Evolutionary conservation across 2,888 invertebrate genomes (phyloP).

Genomic region (Dryobota labecula): DNA sequence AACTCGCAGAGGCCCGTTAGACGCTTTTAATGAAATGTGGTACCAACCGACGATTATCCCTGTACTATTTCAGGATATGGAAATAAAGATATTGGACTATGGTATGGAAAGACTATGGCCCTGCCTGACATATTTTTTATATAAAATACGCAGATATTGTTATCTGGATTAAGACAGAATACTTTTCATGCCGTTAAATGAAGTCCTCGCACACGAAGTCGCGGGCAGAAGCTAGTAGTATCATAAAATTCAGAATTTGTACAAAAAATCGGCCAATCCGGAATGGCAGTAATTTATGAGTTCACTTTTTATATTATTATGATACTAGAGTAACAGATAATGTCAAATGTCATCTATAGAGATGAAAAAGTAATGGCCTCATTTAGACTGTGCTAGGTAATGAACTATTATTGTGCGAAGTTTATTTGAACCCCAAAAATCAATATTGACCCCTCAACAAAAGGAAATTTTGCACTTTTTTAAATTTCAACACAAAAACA

Average conservation of each 20-base stretch:
- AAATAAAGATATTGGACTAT: too few relatives aligned
- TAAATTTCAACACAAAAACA: constrained; percentile 82
- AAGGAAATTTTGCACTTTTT: constrained; percentile 88
- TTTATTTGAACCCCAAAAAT: constrained; percentile 82
- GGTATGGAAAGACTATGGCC: too few relatives aligned
- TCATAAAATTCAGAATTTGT: neutral
- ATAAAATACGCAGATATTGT: too few relatives aligned
- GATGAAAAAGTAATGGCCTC: constrained; percentile 82
- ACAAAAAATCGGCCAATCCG: neutral
- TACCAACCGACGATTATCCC: too few relatives aligned
- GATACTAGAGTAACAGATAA: constrained; percentile 18
- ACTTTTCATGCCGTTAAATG: too few relatives aligned
- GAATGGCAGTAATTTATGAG: constrained; percentile 22
- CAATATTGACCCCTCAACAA: constrained; percentile 88
- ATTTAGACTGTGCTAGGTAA: constrained; percentile 82
- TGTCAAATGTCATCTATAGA: constrained; percentile 70
- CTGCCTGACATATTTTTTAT: too few relatives aligned
- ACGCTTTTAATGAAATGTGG: too few relatives aligned
- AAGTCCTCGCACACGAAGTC: too few relatives aligned
- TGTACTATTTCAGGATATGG: too few relatives aligned
- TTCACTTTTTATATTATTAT: constrained; percentile 37
- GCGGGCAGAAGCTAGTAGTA: too few relatives aligned
- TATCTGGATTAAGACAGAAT: too few relatives aligned
- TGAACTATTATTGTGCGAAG: constrained; percentile 83
- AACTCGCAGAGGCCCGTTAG: too few relatives aligned